These are phyloP conservation scores for Synergus japonicus DNA, from an alignment of 2,888 invertebrate species.

Conservation along the genomic window DNA sequence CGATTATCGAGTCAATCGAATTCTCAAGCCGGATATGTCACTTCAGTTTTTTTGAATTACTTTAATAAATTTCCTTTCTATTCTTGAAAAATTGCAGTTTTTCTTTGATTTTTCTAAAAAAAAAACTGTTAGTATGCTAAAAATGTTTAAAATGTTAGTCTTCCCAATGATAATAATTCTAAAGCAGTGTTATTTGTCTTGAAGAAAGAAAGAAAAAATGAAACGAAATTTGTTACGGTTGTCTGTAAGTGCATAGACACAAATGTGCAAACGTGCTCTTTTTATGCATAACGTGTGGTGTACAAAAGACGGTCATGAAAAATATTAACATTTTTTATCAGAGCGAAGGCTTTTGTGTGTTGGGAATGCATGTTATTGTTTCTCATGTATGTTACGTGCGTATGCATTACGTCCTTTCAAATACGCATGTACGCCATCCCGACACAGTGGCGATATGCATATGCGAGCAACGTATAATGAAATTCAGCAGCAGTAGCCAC, in stretches of 20 bases:
- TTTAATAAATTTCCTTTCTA: neutral
- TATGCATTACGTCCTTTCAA: constrained; percentile 60
- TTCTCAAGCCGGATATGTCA: constrained; percentile 50
- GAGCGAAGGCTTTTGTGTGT: constrained; percentile 50
- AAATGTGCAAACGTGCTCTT: constrained; percentile 33
- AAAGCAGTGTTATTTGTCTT: neutral
- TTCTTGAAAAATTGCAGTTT: neutral
- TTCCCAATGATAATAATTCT: neutral
- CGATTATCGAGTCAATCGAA: constrained; percentile 56
- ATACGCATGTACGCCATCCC: constrained; percentile 51
- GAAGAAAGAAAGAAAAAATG: neutral
- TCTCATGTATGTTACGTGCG: constrained; percentile 55
- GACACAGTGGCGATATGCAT: constrained; percentile 62
- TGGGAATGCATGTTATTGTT: constrained; percentile 61
- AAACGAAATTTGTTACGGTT: neutral
- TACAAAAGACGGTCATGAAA: constrained; percentile 56
- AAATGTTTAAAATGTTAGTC: neutral
- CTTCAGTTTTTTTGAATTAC: neutral
- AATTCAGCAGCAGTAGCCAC: constrained; percentile 63
- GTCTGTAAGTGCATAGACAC: constrained; percentile 17
- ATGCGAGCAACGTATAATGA: constrained; percentile 65
- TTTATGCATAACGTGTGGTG: constrained; percentile 43
- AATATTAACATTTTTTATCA: constrained; percentile 64
- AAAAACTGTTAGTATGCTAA: neutral
- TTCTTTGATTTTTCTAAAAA: neutral